A percentile compares a stretch with the other conserved stretches of the same genome.
These are phyloP conservation scores for Ptilonorhynchus violaceus DNA, from an alignment of 2,113 vertebrate genomes.

Conservation along the genomic window DNA sequence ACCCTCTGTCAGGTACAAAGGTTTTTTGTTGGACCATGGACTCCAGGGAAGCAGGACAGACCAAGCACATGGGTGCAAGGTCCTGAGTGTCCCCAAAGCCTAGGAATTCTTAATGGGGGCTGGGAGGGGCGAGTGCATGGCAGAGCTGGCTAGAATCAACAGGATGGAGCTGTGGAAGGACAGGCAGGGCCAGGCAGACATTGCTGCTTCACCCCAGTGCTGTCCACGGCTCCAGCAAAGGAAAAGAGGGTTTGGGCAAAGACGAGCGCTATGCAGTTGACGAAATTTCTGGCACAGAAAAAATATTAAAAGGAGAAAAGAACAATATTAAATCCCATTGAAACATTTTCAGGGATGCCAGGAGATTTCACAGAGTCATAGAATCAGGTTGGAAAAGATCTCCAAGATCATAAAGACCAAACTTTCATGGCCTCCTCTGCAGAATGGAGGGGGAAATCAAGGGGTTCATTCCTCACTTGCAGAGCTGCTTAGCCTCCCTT, in stretches of 20 bases:
- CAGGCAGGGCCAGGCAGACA: neutral
- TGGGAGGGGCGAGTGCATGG: fast-evolving
- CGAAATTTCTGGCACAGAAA: neutral
- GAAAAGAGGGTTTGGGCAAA: neutral
- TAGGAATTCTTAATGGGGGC: neutral
- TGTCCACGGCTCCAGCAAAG: neutral
- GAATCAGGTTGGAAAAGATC: neutral
- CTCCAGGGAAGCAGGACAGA: neutral
- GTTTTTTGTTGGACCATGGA: neutral
- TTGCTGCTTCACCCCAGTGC: neutral
- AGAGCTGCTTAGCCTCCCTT: neutral
- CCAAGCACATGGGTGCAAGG: neutral
- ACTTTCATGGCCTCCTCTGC: neutral
- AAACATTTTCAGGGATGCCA: neutral
- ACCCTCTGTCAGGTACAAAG: neutral
- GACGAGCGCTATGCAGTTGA: neutral
- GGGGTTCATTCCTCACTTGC: neutral
- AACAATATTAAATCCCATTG: neutral
- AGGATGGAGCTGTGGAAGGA: neutral
- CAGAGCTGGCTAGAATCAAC: neutral
- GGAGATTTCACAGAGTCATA: neutral
- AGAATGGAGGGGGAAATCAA: neutral
- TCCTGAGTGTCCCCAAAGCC: neutral
- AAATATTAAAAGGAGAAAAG: neutral
- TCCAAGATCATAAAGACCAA: neutral